These are phyloP conservation scores for Papilio helenus DNA, from an alignment of 1,140 invertebrate species.

Conservation along the genomic window DNA sequence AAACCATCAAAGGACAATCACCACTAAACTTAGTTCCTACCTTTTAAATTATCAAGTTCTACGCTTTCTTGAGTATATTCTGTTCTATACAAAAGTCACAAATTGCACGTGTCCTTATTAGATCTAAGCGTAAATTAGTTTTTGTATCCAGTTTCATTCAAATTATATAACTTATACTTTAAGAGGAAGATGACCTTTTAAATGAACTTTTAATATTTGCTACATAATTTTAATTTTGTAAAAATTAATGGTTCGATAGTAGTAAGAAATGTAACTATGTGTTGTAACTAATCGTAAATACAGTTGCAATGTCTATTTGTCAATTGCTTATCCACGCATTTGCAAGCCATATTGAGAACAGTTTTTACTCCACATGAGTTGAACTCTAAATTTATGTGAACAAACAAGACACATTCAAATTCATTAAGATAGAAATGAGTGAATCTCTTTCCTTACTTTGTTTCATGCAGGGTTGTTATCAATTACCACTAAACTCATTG, in stretches of 20 bases:
- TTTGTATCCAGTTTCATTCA: not conserved
- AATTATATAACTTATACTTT: not conserved
- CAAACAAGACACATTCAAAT: not conserved
- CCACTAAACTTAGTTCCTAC: not conserved
- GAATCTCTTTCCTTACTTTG: too few relatives aligned
- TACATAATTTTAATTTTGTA: not conserved
- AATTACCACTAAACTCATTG: too few relatives aligned
- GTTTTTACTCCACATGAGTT: not conserved
- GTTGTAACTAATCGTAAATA: not conserved
- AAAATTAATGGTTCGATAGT: not conserved
- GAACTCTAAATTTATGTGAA: not conserved
- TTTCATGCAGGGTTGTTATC: too few relatives aligned
- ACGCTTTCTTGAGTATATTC: not conserved
- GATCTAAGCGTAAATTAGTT: not conserved
- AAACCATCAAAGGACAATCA: not conserved
- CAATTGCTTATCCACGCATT: slow-evolving; percentile 16
- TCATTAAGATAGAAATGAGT: not conserved
- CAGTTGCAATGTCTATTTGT: not conserved
- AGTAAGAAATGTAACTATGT: not conserved
- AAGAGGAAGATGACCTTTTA: not conserved
- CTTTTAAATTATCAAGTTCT: not conserved
- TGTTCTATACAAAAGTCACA: not conserved
- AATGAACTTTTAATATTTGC: not conserved
- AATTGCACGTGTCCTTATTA: not conserved
- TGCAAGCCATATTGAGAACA: not conserved